phyloP scores from a whole-genome alignment of 2,113 vertebrate genomes.

The Actinemys pallida region DNA sequence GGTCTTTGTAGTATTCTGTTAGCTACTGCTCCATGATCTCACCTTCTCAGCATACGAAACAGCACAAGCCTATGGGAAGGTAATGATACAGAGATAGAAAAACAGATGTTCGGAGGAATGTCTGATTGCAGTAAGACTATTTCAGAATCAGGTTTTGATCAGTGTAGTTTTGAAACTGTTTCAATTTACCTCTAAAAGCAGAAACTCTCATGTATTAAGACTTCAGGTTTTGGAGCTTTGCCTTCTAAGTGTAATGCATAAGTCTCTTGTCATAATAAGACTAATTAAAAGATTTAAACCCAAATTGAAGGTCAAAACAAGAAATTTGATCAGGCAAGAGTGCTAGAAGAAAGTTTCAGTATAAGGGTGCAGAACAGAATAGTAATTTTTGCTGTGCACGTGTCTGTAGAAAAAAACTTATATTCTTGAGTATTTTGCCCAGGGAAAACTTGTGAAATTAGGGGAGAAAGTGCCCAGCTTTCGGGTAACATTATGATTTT shows the following conservation, averaged over 20 bases:
- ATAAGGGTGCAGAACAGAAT: background rate
- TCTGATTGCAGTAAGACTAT: background rate
- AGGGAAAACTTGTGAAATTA: background rate
- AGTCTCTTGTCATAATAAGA: background rate
- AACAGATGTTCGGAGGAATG: background rate
- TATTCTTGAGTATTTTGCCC: background rate
- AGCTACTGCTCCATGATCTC: slow-evolving; percentile 12
- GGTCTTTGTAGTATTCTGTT: slow-evolving; percentile 30
- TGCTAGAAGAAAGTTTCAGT: background rate
- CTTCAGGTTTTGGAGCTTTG: background rate
- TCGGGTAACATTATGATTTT: background rate
- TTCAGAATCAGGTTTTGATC: background rate
- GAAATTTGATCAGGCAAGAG: background rate
- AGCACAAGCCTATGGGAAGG: background rate
- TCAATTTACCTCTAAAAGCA: background rate
- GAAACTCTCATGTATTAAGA: background rate
- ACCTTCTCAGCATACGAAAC: slow-evolving; percentile 55
- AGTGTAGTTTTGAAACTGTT: background rate
- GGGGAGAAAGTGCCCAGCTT: background rate
- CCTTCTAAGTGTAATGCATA: background rate
- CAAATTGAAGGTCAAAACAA: background rate
- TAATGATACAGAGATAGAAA: background rate
- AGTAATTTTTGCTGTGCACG: background rate
- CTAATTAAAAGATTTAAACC: background rate
- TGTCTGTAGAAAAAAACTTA: background rate